Base-by-base conservation (phyloP, 1,140 invertebrate species). In the Apis florea region DNA sequence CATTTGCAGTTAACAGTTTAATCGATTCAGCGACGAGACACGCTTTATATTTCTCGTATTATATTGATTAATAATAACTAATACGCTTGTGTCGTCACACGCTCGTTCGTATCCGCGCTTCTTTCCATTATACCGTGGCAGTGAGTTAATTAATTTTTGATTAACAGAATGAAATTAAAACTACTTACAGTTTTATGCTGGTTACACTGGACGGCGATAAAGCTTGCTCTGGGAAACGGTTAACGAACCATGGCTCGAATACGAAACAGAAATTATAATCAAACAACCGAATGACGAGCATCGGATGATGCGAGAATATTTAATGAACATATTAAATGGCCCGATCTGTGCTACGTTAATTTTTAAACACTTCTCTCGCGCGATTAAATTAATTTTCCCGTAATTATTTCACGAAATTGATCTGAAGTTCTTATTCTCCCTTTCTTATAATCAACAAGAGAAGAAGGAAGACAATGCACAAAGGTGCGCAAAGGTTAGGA, bases 141-240 rank as follows among this genome's bases (percentile, higher is more conserved):
- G 31, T 21, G 40, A 47, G 40, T 67, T 67, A 67, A 67, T 67
- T 67, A 67, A 47, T 67, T 66, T 40, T 66, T 66, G 10, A 67
- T 67, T 67, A 47, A 67, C 13, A 9, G 64, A 5, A 47, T 12
- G 17, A n/a, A 13, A 12, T 21, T n/a, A 5, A 11, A 40, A 11
- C 21, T 21, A n/a, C 40, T 67, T 12, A 67, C 21, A 47, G 47
- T 67, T 47, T n/a, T 47, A 47, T 15, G 10, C 40, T 12, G 15
- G 5, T 31, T 64, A 12, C 5, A 40, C 17, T 19, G 17, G 10
- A 40, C 17, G 1, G 8, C 15, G 17, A 54, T 17, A 26, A 61
- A 31, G 61, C 9, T 19, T 11, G 6, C 26, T 4, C 15, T 10
- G 61, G 26, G 11, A 63, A 26, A 15, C 61, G 8, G 9, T 9